These are phyloP conservation scores for Chrysomallon squamiferum DNA, from an alignment of 1,140 invertebrate genomes.

Conservation along the genomic window DNA sequence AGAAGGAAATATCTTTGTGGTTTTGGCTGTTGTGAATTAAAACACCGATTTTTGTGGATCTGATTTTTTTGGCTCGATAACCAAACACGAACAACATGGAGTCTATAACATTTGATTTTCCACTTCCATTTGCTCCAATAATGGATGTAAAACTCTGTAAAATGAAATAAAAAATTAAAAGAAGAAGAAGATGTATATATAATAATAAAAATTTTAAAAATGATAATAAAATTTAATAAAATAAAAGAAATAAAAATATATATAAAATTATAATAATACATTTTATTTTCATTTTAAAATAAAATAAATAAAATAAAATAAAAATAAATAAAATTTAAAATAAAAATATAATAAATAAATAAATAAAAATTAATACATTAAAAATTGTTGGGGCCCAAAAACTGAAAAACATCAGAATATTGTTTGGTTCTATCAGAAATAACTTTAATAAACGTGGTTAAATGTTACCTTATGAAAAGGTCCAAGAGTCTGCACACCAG, in stretches of 20 bases:
- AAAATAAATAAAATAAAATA: too few species aligned
- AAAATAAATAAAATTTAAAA: too few species aligned
- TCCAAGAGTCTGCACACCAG: slow-evolving; percentile 73
- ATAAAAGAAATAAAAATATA: too few species aligned
- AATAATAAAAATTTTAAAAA: neutral
- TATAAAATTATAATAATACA: too few species aligned
- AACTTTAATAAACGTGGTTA: too few species aligned
- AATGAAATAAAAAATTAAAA: slow-evolving; percentile 27
- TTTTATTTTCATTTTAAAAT: too few species aligned
- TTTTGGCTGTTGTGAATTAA: slow-evolving; percentile 94
- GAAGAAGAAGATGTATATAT: neutral
- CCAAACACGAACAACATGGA: slow-evolving; percentile 99
- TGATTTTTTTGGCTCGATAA: slow-evolving; percentile 92
- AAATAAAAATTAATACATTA: too few species aligned
- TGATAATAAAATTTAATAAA: neutral
- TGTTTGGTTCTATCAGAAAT: too few species aligned
- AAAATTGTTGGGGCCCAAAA: too few species aligned
- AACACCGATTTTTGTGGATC: slow-evolving; percentile 93
- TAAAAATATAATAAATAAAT: too few species aligned
- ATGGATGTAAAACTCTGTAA: slow-evolving; percentile 93
- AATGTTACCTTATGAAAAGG: slow-evolving; percentile 68
- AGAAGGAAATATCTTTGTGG: slow-evolving; percentile 78
- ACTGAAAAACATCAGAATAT: too few species aligned
- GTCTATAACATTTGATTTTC: slow-evolving; percentile 99
- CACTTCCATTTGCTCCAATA: slow-evolving; percentile 99